Evolutionary conservation across 37 sponge, comb jelly and placozoan species (phyloP).

Genomic region (Cliona cf. orientalis): DNA sequence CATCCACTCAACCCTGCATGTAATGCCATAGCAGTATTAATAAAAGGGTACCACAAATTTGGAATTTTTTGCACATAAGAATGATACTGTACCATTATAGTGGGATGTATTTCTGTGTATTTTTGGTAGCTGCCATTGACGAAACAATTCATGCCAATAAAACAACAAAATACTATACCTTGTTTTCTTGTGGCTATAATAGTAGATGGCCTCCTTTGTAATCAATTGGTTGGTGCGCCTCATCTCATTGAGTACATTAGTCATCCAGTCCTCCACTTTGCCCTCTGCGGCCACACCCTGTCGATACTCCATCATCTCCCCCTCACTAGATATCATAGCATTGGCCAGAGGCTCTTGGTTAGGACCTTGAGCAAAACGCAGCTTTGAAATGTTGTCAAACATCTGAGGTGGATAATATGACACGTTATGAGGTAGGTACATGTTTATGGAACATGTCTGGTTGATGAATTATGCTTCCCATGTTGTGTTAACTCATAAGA

Average conservation of each 20-base stretch:
- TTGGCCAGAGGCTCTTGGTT: constrained; percentile 79
- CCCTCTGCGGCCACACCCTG: constrained; percentile 89
- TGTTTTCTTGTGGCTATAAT: constrained; percentile 78
- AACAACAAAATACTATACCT: constrained; percentile 20
- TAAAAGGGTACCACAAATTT: constrained; percentile 21
- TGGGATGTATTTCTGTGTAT: too few species aligned
- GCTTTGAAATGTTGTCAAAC: constrained; percentile 98
- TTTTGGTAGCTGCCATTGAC: background rate
- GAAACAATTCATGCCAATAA: background rate
- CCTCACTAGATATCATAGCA: constrained; percentile 97
- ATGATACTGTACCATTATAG: background rate
- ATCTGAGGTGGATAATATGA: constrained; percentile 55
- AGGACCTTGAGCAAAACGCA: constrained; percentile 80
- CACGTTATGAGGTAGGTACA: background rate
- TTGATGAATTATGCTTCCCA: too few species aligned
- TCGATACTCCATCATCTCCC: constrained; percentile 96
- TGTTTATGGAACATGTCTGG: background rate
- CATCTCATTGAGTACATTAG: constrained; percentile 94
- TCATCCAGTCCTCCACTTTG: constrained; percentile 99
- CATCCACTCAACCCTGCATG: constrained; percentile 94
- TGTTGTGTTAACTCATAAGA: background rate
- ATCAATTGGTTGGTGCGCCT: constrained; percentile 90
- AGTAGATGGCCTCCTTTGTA: constrained; percentile 93
- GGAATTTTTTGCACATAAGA: background rate
- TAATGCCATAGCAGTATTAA: background rate